Evolutionary conservation across 2,113 vertebrate genomes (phyloP), one percentile per base, ranked within the genome.

Genomic region (Rhabdomys dilectus): DNA sequence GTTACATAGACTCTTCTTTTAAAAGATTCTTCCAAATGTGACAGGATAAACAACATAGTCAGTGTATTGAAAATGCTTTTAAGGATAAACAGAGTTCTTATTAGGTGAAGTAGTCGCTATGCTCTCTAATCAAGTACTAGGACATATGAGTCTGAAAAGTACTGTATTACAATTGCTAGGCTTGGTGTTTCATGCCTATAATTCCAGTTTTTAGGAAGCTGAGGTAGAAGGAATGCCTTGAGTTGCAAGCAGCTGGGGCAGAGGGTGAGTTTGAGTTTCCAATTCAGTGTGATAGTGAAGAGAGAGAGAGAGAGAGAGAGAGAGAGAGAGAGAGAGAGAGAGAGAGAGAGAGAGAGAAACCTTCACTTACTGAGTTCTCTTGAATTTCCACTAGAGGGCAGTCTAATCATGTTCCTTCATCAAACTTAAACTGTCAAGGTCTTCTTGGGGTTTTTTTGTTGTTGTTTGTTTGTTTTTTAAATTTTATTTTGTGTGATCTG

Each of bases 381-480:
- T 89, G 7, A 94, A 0, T 94, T 95, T 84, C 98, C 98, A 97
- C 98, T 98, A 99, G 99, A 98, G 98, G 98, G 95, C 97, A 97
- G 96, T 98, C 96, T 97, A 98, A 96, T 91, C 62, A 96, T 93
- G 36, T 84, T 84, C 21, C 89, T 96, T 78, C 81, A 39, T 53
- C 31, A 19, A 90, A 26, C 93, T 91, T 91, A 82, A 77, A 6
- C 8, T 76, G 36, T 51, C 64, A 88, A 45, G 80, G 19, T 39
- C 34, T 77, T 76, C 9, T 5, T 85, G 58, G 5, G 48, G 9
- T 75, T 62, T 95, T 93, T 73, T 92, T 21, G 45, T 45, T n/a
- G n/a, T n/a, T n/a, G n/a, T 45, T 45, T 45, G 5, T 45, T 45
- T 45, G 3, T 45, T 45, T 45, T 45, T 45, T 45, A 45, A 45